Evolutionary conservation across 2,113 vertebrate species (phyloP), one percentile per base, ranked within the genome.

Genomic region (Myrmecophaga tridactyla): DNA sequence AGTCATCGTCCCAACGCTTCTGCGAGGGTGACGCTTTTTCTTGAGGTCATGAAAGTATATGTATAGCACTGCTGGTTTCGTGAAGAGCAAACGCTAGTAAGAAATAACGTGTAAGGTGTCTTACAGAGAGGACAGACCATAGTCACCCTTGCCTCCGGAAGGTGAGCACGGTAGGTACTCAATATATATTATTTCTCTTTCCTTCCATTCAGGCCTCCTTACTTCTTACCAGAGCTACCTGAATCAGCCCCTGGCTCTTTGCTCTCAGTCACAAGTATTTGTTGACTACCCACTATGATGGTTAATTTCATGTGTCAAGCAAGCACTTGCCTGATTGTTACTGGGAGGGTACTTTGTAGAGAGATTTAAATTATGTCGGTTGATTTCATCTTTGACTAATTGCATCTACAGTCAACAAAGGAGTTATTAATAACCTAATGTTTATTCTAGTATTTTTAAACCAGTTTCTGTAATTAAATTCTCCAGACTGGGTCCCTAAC

Each of bases 51-150:
- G 53, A 56, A n/a, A 36, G 14, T 1, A 39, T 0, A n/a, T 1
- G 9, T 4, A 4, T 1, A 81, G 34, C 17, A 43, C 2, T 20
- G 18, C 31, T 15, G 20, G 56, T 46, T 48, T 80, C 31, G 10
- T 25, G 3, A 90, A 94, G 9, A 69, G 46, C 15, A 17, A 51
- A 89, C n/a, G 14, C 43, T 27, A 27, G 7, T 23, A 29, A 51
- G 17, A 90, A 51, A 58, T 0, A 41, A 21, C 1, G 1, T 0
- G 0, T 12, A 14, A 1, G 1, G 4, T 0, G 14, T 67, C 69
- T 53, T 20, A 20, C 27, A 12, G 31, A 31, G 14, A n/a, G 48
- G 20, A 69, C 7, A 58, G 20, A 39, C 62, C 5, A 31, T 36
- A 63, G 88, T 31, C 36, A 34, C 0, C 43, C 6, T 10, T 0